Percentiles rank a stretch among this genome's conserved stretches.
phyloP scores from a whole-genome alignment of 1,140 invertebrate species.

The Sipha flava region DNA sequence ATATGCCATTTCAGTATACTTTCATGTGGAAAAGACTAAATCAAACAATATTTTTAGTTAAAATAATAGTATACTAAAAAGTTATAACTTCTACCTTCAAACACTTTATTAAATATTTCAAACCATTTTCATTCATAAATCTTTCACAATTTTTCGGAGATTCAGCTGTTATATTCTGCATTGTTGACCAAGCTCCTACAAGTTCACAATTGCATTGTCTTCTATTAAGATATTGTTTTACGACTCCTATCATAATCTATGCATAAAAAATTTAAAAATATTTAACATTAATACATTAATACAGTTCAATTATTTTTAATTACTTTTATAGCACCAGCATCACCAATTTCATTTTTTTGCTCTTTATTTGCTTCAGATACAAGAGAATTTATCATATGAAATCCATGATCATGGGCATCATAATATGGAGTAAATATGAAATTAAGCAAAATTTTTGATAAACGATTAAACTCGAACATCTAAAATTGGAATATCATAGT shows the following conservation, averaged over 20 bases:
- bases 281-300: neutral
- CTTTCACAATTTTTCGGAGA: conserved; percentile 83
- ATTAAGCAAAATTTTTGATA: conserved; percentile 75
- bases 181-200: conserved; percentile 94
- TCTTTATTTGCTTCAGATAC: conserved; percentile 91
- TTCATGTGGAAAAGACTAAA: conserved; percentile 72
- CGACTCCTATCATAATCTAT: conserved; percentile 78
- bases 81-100: conserved; percentile 53
- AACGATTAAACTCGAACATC: conserved; percentile 83
- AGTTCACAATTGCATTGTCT: conserved; percentile 85
- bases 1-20: conserved; percentile 86
- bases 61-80: neutral
- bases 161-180: conserved; percentile 98
- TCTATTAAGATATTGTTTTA: conserved; percentile 62
- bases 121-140: conserved; percentile 77
- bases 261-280: conserved; percentile 35
- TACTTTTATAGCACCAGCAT: conserved; percentile 78
- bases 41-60: conserved; percentile 19
- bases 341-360: conserved; percentile 83
- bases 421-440: conserved; percentile 71
- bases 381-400: conserved; percentile 88
- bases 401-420: conserved; percentile 87
- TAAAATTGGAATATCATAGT: conserved; percentile 48
- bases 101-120: conserved; percentile 79
- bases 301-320: conserved; percentile 33